Percentiles rank a stretch among this genome's conserved stretches.
These are phyloP conservation scores for Strigamia maritima DNA, from an alignment of 2,888 invertebrate species.

Conservation along the genomic window DNA sequence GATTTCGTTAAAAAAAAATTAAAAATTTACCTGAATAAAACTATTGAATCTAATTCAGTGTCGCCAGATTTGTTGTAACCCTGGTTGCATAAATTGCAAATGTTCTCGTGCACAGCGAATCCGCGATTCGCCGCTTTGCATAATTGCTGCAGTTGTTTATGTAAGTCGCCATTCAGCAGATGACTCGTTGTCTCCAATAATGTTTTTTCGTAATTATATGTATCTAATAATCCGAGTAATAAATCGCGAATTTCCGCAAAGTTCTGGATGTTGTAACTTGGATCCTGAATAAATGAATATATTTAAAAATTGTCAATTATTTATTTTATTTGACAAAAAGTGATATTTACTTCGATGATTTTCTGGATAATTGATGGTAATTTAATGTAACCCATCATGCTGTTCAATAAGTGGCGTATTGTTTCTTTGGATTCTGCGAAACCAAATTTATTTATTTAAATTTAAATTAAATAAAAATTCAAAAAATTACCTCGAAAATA, in stretches of 20 bases:
- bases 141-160: conserved; percentile 12
- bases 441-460: neutral
- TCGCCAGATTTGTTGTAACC: neutral
- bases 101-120: neutral
- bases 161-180: neutral
- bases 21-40: neutral
- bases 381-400: conserved; percentile 41
- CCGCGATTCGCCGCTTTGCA: conserved; percentile 23
- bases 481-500: neutral
- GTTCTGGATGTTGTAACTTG: conserved; percentile 38
- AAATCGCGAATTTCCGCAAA: conserved; percentile 41
- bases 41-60: neutral
- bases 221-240: conserved; percentile 41
- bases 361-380: conserved; percentile 34
- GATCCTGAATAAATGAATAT: conserved; percentile 36
- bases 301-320: neutral
- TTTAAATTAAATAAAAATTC: neutral
- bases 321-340: neutral
- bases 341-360: conserved; percentile 17
- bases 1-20: neutral
- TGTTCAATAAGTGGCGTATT: conserved; percentile 39
- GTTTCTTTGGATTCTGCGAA: conserved; percentile 39
- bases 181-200: conserved; percentile 21
- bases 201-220: conserved; percentile 41
- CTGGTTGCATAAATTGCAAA: conserved; percentile 5